Evolutionary conservation across 2,888 invertebrate genomes (phyloP).

Genomic region (Rhagium mordax): DNA sequence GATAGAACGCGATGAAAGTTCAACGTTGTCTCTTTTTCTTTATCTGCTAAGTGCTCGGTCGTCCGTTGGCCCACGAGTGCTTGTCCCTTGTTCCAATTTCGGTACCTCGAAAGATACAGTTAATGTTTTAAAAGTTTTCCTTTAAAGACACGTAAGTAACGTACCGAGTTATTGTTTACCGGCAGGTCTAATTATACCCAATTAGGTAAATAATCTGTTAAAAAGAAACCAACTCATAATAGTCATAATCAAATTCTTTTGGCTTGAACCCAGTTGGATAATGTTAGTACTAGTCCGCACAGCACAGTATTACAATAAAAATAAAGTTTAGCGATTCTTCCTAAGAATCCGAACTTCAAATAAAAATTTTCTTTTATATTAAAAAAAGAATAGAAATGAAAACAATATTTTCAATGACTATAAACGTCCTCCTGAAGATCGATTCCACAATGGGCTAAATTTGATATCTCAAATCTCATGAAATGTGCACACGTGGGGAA

Average conservation of each 20-base stretch:
- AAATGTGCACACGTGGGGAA: too few species aligned
- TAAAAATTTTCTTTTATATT: too few species aligned
- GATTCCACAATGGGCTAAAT: too few species aligned
- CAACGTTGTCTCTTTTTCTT: not conserved
- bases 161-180: not conserved
- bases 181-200: not conserved
- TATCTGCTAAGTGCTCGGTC: not conserved
- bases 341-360: too few species aligned
- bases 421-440: too few species aligned
- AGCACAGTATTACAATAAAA: too few species aligned
- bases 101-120: not conserved
- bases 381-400: too few species aligned
- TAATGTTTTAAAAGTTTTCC: not conserved
- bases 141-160: not conserved
- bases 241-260: not conserved
- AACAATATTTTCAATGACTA: too few species aligned
- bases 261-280: not conserved
- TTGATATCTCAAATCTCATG: too few species aligned
- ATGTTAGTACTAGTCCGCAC: not conserved
- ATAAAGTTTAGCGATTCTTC: too few species aligned
- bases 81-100: not conserved
- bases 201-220: not conserved
- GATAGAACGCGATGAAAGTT: not conserved
- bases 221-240: not conserved
- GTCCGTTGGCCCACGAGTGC: not conserved